Evolutionary conservation across 2,888 invertebrate genomes (phyloP).

Genomic region (Vesta saturnalis): DNA sequence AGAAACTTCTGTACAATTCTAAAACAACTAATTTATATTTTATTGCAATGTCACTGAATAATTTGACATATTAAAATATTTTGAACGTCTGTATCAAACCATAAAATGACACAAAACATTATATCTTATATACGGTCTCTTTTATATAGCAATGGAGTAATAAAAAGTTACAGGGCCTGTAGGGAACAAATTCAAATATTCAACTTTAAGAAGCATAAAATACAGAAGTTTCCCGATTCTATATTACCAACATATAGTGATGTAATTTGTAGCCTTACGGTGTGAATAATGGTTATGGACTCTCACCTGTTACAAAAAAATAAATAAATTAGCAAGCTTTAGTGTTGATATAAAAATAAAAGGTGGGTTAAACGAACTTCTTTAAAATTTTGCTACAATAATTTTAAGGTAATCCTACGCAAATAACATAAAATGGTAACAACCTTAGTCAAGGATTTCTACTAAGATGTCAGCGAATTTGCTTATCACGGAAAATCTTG

Average conservation of each 20-base stretch:
- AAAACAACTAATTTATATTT: background rate
- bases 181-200: background rate
- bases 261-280: background rate
- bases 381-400: slow-evolving; percentile 3
- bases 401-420: slow-evolving; percentile 29
- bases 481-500: slow-evolving; percentile 22
- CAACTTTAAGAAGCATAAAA: background rate
- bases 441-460: slow-evolving; percentile 31
- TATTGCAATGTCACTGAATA: background rate
- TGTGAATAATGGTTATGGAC: background rate
- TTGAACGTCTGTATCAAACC: background rate
- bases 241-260: background rate
- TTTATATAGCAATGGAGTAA: background rate
- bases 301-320: background rate
- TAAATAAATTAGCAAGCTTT: background rate
- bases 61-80: background rate
- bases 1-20: background rate
- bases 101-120: background rate
- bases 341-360: background rate
- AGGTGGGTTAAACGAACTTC: background rate
- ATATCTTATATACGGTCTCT: background rate
- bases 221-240: background rate
- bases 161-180: background rate
- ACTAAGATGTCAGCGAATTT: slow-evolving; percentile 18
- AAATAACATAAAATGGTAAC: slow-evolving; percentile 32